Evolutionary conservation across 2,888 invertebrate species (phyloP).

Genomic region (Diogma glabrata): DNA sequence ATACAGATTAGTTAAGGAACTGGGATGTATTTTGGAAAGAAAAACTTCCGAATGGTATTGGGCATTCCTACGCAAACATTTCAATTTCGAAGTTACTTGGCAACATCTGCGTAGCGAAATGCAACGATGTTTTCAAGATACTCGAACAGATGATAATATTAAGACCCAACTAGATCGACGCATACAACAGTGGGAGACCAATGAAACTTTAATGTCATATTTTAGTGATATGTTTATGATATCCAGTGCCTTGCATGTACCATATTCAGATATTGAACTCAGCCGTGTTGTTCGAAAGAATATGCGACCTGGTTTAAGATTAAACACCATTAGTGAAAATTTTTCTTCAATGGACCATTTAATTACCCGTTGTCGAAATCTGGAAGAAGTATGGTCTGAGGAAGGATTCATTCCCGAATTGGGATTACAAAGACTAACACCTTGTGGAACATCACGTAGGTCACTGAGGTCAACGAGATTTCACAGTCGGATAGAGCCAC

Average conservation of each 20-base stretch:
- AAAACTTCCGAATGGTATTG: neutral
- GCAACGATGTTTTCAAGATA: neutral
- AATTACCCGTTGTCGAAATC: neutral
- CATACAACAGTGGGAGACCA: neutral
- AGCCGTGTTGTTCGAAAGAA: neutral
- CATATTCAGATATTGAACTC: neutral
- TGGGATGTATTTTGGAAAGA: neutral
- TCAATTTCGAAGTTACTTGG: neutral
- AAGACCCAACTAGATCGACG: neutral
- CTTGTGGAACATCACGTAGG: neutral
- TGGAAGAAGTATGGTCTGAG: neutral
- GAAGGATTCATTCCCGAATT: neutral
- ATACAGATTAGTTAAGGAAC: neutral
- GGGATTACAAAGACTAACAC: neutral
- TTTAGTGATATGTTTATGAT: neutral
- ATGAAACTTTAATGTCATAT: neutral
- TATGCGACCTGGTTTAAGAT: neutral
- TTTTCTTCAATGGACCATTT: neutral
- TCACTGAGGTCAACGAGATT: neutral
- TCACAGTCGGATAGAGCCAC: no score
- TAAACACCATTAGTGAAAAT: neutral
- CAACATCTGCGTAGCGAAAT: neutral
- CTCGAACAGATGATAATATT: neutral
- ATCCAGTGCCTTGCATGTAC: neutral
- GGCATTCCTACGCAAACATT: neutral